Evolutionary conservation across 2,888 invertebrate genomes (phyloP), one percentile per base, ranked within the genome.

Genomic region (Chloromyia formosa): DNA sequence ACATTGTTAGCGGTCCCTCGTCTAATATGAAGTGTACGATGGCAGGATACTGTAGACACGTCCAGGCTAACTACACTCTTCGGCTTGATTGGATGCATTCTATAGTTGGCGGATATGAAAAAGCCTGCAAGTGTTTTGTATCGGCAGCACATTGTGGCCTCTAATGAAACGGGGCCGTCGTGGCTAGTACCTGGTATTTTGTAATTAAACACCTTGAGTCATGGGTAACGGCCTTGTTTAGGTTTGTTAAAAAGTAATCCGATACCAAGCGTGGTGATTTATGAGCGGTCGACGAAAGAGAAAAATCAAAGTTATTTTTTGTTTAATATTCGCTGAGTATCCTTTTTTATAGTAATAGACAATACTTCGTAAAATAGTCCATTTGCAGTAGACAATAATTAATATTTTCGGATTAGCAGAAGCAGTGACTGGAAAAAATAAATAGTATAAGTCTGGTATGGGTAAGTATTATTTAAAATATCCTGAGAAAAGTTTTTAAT

Each of bases 171-270:
- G 66, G 45, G 54, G 68, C 61, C 64, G 61, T 40, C 61, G 42
- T 71, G 74, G 72, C 64, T 72, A 60, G 74, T 74, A 74, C 76
- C 74, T 58, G 74, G 76, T 76, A 76, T 74, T 76, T 76, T 76
- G 76, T 76, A 76, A 76, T 76, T 76, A 76, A 76, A 76, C 76
- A 74, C 76, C 76, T 74, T 66, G 66, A 66, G 66, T 66, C 66
- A 66, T n/a, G 35, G 66, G 22, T 18, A 22, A 45, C n/a, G 56
- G 14, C 53, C 35, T 10, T 56, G 71, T 56, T 49, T 71, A 23
- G 66, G 74, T 74, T 76, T 76, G 76, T 76, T 76, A 76, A 74
- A 76, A 73, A 76, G 76, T 76, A 76, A 76, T 76, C 72, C 68
- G 76, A 76, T 72, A 60, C 74, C 72, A 76, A 73, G 35, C 72